A percentile compares a stretch with the other conserved stretches of the same genome.
phyloP scores from a whole-genome alignment of 53 echinoderm and acorn worm genomes.

The Pentamera pediparva region DNA sequence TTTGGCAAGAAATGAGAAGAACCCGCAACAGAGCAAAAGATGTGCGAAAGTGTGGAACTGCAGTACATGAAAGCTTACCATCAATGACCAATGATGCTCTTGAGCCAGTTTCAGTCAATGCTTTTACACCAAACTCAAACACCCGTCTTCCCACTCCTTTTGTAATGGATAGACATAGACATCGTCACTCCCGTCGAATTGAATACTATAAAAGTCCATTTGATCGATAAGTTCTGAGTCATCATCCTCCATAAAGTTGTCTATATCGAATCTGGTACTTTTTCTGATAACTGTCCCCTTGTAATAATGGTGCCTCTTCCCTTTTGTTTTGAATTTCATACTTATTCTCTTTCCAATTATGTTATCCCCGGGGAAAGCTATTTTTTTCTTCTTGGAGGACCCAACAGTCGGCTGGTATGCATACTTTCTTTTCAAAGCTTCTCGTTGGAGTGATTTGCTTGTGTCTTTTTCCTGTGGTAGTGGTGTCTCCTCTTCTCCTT shows the following conservation, averaged over 20 bases:
- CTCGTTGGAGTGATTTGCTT: background rate
- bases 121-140: background rate
- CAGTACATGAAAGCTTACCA: background rate
- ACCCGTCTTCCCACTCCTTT: conserved; percentile 1
- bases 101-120: background rate
- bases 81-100: background rate
- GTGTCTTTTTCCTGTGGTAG: background rate
- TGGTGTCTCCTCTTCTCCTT: conserved; percentile 1
- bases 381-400: background rate
- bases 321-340: background rate
- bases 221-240: background rate
- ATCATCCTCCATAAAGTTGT: background rate
- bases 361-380: background rate
- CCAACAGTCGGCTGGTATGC: background rate
- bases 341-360: background rate
- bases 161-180: background rate
- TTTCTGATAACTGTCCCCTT: background rate
- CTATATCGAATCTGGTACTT: background rate
- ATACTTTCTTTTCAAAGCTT: conserved; percentile 6
- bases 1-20: too few species aligned
- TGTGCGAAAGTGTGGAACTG: background rate
- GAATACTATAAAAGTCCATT: background rate
- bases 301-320: background rate
- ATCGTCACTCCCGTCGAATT: background rate
- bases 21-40: too few species aligned